Evolutionary conservation across 2,797 vertebrate genomes (phyloP).

Genomic region (Trachops cirrhosus): DNA sequence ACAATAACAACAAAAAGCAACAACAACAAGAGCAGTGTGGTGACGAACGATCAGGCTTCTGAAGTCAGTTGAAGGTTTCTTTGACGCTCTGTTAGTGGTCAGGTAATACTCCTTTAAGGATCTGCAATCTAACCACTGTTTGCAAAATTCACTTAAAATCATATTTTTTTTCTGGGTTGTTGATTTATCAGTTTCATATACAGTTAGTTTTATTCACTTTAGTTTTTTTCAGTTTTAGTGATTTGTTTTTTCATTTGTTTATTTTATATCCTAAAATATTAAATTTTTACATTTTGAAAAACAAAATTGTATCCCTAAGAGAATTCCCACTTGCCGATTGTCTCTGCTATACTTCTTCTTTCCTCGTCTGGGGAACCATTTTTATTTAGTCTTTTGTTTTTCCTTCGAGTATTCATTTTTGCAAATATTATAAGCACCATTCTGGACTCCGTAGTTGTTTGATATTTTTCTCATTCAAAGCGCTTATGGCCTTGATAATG

Average conservation of each 20-base stretch:
- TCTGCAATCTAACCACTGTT: neutral
- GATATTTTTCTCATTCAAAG: neutral
- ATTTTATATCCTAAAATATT: neutral
- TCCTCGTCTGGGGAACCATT: neutral
- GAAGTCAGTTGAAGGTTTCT: neutral
- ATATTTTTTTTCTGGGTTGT: neutral
- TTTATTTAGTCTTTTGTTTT: neutral
- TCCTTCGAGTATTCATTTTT: neutral
- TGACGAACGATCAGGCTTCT: neutral
- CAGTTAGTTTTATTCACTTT: neutral
- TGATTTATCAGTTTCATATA: neutral
- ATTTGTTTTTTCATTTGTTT: neutral
- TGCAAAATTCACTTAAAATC: neutral
- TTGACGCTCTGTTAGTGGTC: neutral
- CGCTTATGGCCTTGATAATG: neutral
- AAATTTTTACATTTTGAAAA: neutral
- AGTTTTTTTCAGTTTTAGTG: neutral
- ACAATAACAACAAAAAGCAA: neutral
- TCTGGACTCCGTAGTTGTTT: neutral
- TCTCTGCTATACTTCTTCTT: neutral
- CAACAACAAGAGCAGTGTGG: neutral
- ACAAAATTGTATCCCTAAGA: neutral
- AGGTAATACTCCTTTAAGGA: neutral
- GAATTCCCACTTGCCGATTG: neutral
- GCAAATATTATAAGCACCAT: neutral